Conservation (phyloP, 2,888 invertebrate species). For the Plebejus anna region DNA sequence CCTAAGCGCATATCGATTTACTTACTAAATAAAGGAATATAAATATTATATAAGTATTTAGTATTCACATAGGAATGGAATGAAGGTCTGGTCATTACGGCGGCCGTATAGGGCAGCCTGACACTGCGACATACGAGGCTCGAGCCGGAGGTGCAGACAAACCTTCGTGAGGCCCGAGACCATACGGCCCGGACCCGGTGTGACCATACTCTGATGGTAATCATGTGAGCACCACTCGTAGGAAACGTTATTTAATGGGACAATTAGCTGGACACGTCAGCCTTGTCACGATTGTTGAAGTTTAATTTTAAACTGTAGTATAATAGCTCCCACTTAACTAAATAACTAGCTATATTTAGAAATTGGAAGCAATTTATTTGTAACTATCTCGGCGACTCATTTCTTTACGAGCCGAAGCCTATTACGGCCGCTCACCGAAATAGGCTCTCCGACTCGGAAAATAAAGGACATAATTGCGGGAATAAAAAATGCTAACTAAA, state of each 20-base stretch:
- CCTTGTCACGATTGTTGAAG: not conserved
- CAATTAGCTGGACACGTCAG: not conserved
- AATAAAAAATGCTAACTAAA: conserved; percentile 27
- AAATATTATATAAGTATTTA: not conserved
- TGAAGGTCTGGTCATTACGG: conserved; percentile 13
- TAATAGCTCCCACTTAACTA: not conserved
- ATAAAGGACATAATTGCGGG: conserved; percentile 24
- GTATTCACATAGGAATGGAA: not conserved
- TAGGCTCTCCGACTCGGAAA: not conserved
- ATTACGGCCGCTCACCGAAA: not conserved
- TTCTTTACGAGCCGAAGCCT: not conserved
- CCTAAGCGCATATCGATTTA: not conserved
- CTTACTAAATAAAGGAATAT: too few relatives aligned
- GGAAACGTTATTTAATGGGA: not conserved
- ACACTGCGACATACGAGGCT: not conserved
- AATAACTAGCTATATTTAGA: conserved; percentile 7
- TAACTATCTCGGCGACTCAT: conserved; percentile 18
- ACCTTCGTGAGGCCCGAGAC: not conserved
- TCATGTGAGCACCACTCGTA: not conserved
- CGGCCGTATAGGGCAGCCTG: not conserved
- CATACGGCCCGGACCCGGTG: not conserved
- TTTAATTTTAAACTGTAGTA: not conserved
- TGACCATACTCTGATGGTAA: not conserved
- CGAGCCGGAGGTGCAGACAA: not conserved
- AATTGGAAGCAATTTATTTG: conserved; percentile 8